Evolutionary conservation across 2,797 vertebrate species (phyloP), one percentile per base, ranked within the genome.

Genomic region (Lateolabrax maculatus): DNA sequence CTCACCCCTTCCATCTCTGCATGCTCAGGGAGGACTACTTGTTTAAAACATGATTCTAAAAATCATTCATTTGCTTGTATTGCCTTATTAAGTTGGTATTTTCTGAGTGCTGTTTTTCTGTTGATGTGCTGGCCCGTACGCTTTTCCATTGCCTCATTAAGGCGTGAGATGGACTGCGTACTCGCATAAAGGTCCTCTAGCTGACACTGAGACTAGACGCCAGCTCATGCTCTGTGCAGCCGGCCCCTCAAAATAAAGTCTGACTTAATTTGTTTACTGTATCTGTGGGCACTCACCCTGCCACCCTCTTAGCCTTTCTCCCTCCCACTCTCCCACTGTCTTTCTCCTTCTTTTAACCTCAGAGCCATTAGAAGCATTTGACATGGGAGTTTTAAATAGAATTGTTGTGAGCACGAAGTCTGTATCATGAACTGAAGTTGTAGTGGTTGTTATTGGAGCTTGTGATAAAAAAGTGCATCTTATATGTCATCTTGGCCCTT

Each of bases 201-300:
- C 91, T 94, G 92, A 92, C 90, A 90, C 88, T 52, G 79, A 88
- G 91, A 92, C 92, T 79, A 90, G 89, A 91, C 88, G 85, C 92
- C 91, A 92, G 91, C 90, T 92, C 90, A 89, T 87, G 88, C 92
- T 90, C 83, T 5, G 77, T 81, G 81, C 81, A 86, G 91, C 79
- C 79, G 43, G 84, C 84, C 85, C 84, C 87, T 90, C 85, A 90
- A 94, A 95, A 95, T 93, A 93, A 92, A 93, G 88, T 91, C 91
- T 93, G 93, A 95, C 92, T 94, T 94, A 86, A 94, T 94, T 93
- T 94, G 93, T 94, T 95, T 91, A 93, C 93, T 92, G 90, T 91
- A 91, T 91, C 89, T 88, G 90, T 86, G 89, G 87, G 90, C 88
- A 72, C 83, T 91, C 77, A 11, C 81, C 82, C 84, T 79, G 74